A percentile compares a stretch with the other conserved stretches of the same genome.
These are phyloP conservation scores for Isichthys henryi DNA, from an alignment of 2,113 vertebrate genomes.

Conservation along the genomic window DNA sequence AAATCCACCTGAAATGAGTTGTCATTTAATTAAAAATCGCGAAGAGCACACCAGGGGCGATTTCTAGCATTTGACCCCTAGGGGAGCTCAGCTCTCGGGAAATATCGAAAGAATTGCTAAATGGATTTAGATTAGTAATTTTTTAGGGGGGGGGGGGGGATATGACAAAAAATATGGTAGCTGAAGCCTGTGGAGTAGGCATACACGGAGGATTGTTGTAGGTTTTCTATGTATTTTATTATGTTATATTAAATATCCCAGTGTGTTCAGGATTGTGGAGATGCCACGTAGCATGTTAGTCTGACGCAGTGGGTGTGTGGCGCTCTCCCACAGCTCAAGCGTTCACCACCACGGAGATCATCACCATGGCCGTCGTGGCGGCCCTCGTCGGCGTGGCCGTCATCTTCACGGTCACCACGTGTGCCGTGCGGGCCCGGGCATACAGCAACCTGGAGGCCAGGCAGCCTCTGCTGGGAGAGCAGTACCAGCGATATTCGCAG, in stretches of 20 bases:
- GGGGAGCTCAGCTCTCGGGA: background rate
- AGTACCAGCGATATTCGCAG: constrained; percentile 84
- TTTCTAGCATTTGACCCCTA: background rate
- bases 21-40: background rate
- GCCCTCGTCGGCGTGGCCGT: constrained; percentile 73
- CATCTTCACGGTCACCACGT: constrained; percentile 69
- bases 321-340: constrained; percentile 55
- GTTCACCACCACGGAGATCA: constrained; percentile 75
- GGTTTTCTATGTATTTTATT: background rate
- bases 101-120: background rate
- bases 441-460: constrained; percentile 62
- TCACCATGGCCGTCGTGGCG: constrained; percentile 75
- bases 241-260: background rate
- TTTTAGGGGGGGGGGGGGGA: background rate
- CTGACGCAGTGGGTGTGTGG: background rate
- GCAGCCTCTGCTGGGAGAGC: constrained; percentile 81
- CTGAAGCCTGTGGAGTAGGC: background rate
- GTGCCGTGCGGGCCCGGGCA: constrained; percentile 59
- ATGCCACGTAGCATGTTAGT: background rate
- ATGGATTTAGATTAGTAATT: background rate
- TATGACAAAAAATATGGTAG: background rate
- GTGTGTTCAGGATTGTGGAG: background rate
- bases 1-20: background rate
- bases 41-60: background rate
- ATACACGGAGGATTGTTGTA: background rate